Conservation (phyloP, 1,140 invertebrate genomes). For the Brachionus calyciflorus region DNA sequence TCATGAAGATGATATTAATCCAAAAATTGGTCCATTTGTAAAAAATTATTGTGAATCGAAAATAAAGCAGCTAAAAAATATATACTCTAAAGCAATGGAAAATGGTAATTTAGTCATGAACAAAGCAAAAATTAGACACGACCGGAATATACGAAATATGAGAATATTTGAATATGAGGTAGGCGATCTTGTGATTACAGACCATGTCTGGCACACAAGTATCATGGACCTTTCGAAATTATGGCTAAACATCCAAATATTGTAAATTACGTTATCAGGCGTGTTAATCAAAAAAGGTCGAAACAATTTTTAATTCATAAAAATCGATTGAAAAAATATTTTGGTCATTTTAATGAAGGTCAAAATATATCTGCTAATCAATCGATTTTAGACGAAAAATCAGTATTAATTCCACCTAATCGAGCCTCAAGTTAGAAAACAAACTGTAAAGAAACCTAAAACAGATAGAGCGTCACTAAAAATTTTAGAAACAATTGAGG, state of each 20-base stretch:
- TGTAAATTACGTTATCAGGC: not conserved
- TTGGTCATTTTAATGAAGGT: no score
- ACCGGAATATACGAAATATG: no score
- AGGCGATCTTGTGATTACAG: no score
- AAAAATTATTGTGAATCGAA: slow-evolving; percentile 2
- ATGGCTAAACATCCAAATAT: not conserved
- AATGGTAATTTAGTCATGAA: no score
- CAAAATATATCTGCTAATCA: no score
- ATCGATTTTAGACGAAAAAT: no score
- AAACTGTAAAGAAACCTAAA: not conserved
- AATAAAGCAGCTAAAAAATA: not conserved
- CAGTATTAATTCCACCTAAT: no score
- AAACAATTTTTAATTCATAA: no score
- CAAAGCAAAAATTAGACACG: no score
- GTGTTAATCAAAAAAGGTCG: not conserved
- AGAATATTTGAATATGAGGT: no score
- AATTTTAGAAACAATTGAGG: slow-evolving; percentile 4
- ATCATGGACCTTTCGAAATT: slow-evolving; percentile 3
- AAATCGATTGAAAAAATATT: no score
- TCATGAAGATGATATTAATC: not conserved
- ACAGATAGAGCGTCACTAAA: not conserved
- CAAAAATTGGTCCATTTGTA: not conserved
- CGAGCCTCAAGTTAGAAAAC: no score
- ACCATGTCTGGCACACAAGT: not conserved
- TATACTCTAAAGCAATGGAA: not conserved